Percentiles rank a stretch among this genome's conserved stretches.
Conservation (phyloP, 2,113 vertebrate genomes). For the Nerophis lumbriciformis region DNA sequence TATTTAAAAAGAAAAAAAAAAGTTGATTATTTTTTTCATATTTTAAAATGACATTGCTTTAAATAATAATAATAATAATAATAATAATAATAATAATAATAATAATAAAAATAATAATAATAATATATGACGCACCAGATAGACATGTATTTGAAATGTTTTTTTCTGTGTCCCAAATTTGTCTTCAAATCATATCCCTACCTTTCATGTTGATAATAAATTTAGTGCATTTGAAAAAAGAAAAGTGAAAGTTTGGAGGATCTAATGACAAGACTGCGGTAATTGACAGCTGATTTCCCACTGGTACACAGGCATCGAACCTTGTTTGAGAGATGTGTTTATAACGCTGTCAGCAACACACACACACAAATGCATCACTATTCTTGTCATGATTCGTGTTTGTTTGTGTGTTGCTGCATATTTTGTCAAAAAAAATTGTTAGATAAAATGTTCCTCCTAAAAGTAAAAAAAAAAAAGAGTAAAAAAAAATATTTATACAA, state of each 20-base stretch:
- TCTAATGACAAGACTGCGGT: constrained; percentile 25
- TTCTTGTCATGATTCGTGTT: constrained; percentile 26
- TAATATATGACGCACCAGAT: background rate
- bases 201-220: constrained; percentile 16
- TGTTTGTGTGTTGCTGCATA: background rate
- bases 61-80: background rate
- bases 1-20: background rate
- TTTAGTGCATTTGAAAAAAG: background rate
- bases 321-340: constrained; percentile 46
- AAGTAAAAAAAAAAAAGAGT: too few relatives aligned
- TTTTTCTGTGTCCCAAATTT: background rate
- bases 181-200: background rate
- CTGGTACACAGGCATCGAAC: constrained; percentile 32
- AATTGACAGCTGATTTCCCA: constrained; percentile 46
- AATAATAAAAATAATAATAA: background rate
- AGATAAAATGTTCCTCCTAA: too few relatives aligned
- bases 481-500: too few relatives aligned
- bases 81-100: background rate
- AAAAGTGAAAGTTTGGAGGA: constrained; percentile 10
- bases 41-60: background rate
- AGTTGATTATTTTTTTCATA: background rate
- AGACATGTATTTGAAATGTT: background rate
- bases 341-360: constrained; percentile 52
- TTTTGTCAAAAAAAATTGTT: background rate
- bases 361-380: constrained; percentile 37